These are phyloP conservation scores for Stenichneumon culpator DNA, from an alignment of 2,888 invertebrate species.

Conservation along the genomic window DNA sequence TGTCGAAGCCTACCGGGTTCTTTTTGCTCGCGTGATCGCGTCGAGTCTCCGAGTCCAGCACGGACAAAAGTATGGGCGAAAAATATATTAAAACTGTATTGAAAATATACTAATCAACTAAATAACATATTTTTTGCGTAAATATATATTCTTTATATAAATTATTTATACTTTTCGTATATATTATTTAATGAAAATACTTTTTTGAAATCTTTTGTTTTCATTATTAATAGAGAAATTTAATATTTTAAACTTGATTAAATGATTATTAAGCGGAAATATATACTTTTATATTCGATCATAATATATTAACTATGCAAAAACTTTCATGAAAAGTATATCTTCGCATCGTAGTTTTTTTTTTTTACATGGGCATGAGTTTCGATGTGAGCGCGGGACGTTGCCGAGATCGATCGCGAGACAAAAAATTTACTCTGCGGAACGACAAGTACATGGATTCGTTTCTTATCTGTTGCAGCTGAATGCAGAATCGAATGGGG, in stretches of 20 bases:
- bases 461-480: conserved; percentile 73
- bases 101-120: background rate
- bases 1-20: background rate
- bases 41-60: background rate
- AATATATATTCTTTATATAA: no score
- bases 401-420: no score
- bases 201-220: no score
- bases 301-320: background rate
- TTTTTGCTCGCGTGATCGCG: background rate
- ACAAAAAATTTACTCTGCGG: background rate
- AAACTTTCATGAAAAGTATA: background rate
- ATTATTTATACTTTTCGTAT: no score
- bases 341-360: background rate
- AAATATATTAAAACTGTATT: background rate
- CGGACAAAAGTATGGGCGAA: background rate
- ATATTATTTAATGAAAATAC: no score
- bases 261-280: no score
- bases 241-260: no score
- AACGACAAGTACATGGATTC: background rate
- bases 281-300: no score
- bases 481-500: conserved; percentile 72
- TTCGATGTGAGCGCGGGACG: background rate
- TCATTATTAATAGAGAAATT: no score
- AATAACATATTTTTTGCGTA: no score
- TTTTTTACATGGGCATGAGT: background rate